Evolutionary conservation across 2,113 vertebrate species (phyloP).

Genomic region (Myrmecophaga tridactyla): DNA sequence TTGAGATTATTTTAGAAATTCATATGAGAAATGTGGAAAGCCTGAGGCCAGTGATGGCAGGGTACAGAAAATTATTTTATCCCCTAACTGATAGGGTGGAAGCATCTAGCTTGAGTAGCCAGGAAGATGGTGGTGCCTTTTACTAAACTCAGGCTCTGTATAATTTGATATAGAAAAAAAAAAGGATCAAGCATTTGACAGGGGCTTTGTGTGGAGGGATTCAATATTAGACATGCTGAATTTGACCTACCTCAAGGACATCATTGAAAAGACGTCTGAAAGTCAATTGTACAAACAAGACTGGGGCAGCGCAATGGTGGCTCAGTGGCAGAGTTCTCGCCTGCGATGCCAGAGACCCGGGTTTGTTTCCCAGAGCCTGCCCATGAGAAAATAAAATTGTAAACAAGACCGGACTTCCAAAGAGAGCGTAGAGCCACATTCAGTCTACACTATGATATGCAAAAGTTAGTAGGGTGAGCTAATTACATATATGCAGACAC

Average conservation of each 20-base stretch:
- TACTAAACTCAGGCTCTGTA: background rate
- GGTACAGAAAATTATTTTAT: background rate
- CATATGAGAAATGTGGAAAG: background rate
- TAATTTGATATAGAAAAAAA: background rate
- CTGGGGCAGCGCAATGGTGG: too few species aligned
- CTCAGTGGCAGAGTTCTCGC: too few species aligned
- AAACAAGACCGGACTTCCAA: too few species aligned
- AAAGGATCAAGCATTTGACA: background rate
- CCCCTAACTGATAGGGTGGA: background rate
- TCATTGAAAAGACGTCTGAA: background rate
- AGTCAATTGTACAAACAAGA: background rate
- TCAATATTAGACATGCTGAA: background rate
- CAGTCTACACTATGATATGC: background rate
- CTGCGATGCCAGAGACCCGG: too few species aligned
- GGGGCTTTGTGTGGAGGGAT: background rate
- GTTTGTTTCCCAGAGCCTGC: too few species aligned
- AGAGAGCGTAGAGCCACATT: background rate
- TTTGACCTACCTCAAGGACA: background rate
- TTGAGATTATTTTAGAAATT: conserved; percentile 22
- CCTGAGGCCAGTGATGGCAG: background rate
- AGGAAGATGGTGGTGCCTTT: background rate
- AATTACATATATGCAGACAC: background rate
- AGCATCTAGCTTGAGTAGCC: background rate
- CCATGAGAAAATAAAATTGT: too few species aligned
- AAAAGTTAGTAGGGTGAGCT: background rate